Evolutionary conservation across 92 coral and sea anemone species (phyloP).

Genomic region (Metridium senile): DNA sequence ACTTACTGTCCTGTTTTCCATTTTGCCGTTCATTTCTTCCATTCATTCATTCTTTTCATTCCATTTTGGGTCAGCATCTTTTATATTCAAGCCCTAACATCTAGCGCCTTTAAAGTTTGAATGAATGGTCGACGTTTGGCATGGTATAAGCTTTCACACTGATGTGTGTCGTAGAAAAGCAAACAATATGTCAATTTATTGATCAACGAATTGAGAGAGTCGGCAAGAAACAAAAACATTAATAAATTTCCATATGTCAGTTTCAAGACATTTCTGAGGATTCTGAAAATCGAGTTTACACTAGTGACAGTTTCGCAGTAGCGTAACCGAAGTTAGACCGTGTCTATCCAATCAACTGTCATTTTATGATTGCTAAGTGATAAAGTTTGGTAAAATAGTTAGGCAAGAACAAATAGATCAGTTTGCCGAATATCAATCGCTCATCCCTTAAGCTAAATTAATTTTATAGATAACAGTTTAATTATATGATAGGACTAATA

Average conservation of each 20-base stretch:
- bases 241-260: neutral
- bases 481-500: too few relatives aligned
- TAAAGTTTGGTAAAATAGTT: too few relatives aligned
- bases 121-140: too few relatives aligned
- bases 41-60: neutral
- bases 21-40: neutral
- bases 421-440: too few relatives aligned
- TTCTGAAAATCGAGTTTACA: neutral
- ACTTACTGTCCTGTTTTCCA: neutral
- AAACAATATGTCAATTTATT: neutral
- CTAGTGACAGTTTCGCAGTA: neutral
- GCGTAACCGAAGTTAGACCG: neutral
- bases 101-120: too few relatives aligned
- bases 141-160: neutral
- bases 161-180: neutral
- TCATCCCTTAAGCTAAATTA: too few relatives aligned
- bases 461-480: too few relatives aligned
- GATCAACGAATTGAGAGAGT: neutral
- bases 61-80: too few relatives aligned
- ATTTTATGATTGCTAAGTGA: neutral
- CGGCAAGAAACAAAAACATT: neutral
- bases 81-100: too few relatives aligned
- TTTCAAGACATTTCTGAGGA: neutral
- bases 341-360: neutral
- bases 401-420: too few relatives aligned